These are phyloP conservation scores for Iselma pallidipennis DNA, from an alignment of 2,888 invertebrate species.

Conservation along the genomic window DNA sequence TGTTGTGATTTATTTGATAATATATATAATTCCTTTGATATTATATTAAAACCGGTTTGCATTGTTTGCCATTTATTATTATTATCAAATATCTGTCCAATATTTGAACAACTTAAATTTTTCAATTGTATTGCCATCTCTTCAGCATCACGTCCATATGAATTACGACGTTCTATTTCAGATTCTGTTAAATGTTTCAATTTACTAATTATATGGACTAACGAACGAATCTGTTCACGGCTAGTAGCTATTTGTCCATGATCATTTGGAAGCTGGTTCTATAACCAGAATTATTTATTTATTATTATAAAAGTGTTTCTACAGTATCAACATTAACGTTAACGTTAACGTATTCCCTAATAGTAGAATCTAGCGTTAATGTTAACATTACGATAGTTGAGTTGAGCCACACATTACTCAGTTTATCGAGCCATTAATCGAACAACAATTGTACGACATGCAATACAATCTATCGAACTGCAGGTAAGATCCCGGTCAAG, in stretches of 20 bases:
- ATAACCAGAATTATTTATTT: conserved; percentile 23
- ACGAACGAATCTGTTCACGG: conserved; percentile 60
- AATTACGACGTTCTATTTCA: conserved; percentile 49
- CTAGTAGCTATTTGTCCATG: conserved; percentile 61
- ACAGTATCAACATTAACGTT: too few species aligned
- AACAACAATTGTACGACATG: too few species aligned
- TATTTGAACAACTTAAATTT: conserved; percentile 52
- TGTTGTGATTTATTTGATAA: conserved; percentile 59
- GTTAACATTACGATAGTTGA: too few species aligned
- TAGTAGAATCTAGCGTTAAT: too few species aligned
- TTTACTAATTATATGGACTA: conserved; percentile 60
- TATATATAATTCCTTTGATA: conserved; percentile 59
- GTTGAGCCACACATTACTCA: too few species aligned
- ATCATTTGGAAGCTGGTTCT: conserved; percentile 62
- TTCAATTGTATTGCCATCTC: conserved; percentile 60
- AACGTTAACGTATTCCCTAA: too few species aligned
- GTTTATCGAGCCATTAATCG: too few species aligned
- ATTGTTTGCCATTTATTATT: conserved; percentile 57
- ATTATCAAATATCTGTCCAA: conserved; percentile 40
- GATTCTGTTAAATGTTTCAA: conserved; percentile 61
- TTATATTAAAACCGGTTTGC: conserved; percentile 59
- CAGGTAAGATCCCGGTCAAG: too few species aligned
- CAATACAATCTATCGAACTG: too few species aligned
- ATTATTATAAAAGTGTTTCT: too few species aligned
- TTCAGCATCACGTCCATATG: conserved; percentile 60